Evolutionary conservation across 2,888 invertebrate genomes (phyloP), one percentile per base, ranked within the genome.

Genomic region (Chesias legatella): DNA sequence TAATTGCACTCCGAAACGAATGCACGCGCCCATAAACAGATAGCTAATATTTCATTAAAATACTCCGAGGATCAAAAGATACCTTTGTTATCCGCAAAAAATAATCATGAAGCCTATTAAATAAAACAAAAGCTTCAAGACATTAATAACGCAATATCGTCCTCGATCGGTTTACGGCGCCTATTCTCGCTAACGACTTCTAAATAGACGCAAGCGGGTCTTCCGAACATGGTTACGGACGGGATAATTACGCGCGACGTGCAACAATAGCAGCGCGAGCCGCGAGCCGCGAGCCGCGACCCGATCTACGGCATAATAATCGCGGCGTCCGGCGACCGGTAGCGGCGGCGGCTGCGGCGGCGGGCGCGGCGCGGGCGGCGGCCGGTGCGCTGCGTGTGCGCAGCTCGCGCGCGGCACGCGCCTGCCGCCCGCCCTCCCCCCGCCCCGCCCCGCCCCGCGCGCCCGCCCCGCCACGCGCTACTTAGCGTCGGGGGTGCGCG

Each of bases 401-500:
- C 66, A 73, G 60, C 57, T 17, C 13, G 54, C 56, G 65, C 60
- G 73, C 71, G 76, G 46, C 74, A 74, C 73, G 78, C 82, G 83
- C 75, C 67, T 73, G 82, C 83, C 80, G 65, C 74, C 82, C 84
- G 84, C 83, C 81, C 69, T 74, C 71, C 73, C 76, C 73, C 68
- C 48, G 73, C 54, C 57, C 71, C 73, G 72, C 76, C 78, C 67
- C 65, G 53, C 58, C 53, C 66, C 70, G 69, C 63, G 47, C 50
- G 67, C 63, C 72, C 68, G 63, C 59, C 67, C 57, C 66, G 73
- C 65, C 79, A 65, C 75, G 74, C 76, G 70, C 71, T 90, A 85
- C 90, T 88, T 90, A 90, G 90, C 88, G 83, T 73, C 79, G 88
- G 90, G 90, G 90, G 90, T 90, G 90, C 89, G 88, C 88, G 90